A percentile compares a stretch with the other conserved stretches of the same genome.
Conservation (phyloP, 2,797 vertebrate species). For the Melopsittacus undulatus region DNA sequence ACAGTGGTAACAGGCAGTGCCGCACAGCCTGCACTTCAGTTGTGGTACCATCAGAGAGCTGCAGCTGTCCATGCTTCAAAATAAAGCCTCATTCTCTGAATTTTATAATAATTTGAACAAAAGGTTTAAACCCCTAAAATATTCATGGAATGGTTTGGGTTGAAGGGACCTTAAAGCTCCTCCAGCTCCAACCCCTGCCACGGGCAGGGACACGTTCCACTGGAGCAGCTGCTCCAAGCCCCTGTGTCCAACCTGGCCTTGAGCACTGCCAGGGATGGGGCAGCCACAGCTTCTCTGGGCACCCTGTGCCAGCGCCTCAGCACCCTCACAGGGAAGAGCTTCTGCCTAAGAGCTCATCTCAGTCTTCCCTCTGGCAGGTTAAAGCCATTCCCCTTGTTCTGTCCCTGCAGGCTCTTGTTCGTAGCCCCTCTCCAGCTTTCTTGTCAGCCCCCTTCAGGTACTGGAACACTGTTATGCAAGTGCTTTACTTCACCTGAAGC, state of each 20-base stretch:
- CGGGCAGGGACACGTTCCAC: neutral
- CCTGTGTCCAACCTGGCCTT: too few species aligned
- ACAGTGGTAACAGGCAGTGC: rapidly evolving
- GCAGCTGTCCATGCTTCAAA: neutral
- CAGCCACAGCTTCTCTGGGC: too few species aligned
- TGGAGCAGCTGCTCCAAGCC: too few species aligned
- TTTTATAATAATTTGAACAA: neutral
- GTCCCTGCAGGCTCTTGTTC: too few species aligned
- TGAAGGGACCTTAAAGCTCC: neutral
- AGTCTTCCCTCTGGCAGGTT: too few species aligned
- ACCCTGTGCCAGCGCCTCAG: too few species aligned
- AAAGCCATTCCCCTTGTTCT: too few species aligned
- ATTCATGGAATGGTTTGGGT: neutral
- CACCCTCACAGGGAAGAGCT: too few species aligned
- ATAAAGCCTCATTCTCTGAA: neutral
- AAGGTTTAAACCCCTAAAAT: neutral
- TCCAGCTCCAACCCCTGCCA: neutral
- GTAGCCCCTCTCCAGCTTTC: neutral
- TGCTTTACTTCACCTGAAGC: neutral
- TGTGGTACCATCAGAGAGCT: neutral
- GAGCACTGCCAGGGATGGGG: too few species aligned
- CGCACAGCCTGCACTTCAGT: rapidly evolving
- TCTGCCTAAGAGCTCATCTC: too few species aligned
- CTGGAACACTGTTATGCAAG: neutral
- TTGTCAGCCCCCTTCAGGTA: neutral